These are phyloP conservation scores for Coenonympha glycerion DNA, from an alignment of 2,888 invertebrate genomes.

Conservation along the genomic window DNA sequence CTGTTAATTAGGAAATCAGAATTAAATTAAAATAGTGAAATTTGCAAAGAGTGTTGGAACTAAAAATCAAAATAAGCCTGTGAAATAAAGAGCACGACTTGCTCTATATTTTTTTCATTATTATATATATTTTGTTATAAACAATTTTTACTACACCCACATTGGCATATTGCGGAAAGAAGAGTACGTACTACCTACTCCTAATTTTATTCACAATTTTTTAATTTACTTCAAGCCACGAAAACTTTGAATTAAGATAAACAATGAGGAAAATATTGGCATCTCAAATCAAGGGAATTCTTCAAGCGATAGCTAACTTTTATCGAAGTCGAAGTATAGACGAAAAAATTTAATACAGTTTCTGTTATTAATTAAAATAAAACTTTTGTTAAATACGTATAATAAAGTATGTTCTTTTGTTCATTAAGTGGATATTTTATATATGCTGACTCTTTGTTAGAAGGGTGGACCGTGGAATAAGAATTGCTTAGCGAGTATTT, in stretches of 20 bases:
- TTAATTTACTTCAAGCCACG: not conserved
- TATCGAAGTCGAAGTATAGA: not conserved
- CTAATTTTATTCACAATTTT: not conserved
- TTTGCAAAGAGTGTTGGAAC: no score
- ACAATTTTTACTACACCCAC: no score
- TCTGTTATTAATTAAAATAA: no score
- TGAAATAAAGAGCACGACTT: no score
- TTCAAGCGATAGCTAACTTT: not conserved
- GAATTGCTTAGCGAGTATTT: slow-evolving; percentile 22
- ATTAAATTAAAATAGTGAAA: not conserved
- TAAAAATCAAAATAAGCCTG: no score
- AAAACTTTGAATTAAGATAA: slow-evolving; percentile 3
- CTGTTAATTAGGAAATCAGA: no score
- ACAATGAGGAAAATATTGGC: not conserved
- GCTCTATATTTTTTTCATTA: no score
- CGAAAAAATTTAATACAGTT: no score
- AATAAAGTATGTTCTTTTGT: slow-evolving; percentile 30
- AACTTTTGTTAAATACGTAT: slow-evolving; percentile 4
- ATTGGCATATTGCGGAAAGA: no score
- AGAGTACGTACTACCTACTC: no score
- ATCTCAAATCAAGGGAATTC: not conserved
- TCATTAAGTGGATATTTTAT: slow-evolving; percentile 16
- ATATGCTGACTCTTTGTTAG: slow-evolving; percentile 21
- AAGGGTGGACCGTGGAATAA: slow-evolving; percentile 22
- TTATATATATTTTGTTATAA: no score